phyloP scores from a whole-genome alignment of 2,888 invertebrate species.

The Zygogramma bicolorata region DNA sequence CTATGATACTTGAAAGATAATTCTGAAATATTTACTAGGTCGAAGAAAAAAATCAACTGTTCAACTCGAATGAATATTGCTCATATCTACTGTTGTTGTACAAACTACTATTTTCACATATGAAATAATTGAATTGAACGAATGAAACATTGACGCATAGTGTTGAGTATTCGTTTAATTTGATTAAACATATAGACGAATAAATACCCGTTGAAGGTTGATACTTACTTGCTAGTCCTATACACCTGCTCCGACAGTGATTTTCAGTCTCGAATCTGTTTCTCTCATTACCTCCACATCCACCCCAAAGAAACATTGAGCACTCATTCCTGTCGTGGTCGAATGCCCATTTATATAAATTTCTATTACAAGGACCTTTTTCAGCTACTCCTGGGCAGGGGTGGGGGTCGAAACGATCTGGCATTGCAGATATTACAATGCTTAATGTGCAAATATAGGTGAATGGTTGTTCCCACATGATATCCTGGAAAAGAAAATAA shows the following conservation, averaged over 20 bases:
- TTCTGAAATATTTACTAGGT: too few species aligned
- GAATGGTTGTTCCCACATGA: constrained; percentile 43
- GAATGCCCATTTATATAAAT: constrained; percentile 77
- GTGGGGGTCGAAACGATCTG: constrained; percentile 53
- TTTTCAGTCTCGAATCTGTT: constrained; percentile 77
- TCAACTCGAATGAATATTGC: too few species aligned
- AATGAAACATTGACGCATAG: too few species aligned
- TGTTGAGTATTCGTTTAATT: too few species aligned
- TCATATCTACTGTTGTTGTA: too few species aligned
- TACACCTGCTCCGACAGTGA: constrained; percentile 75
- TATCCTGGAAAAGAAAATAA: constrained; percentile 35
- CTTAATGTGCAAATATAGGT: constrained; percentile 32
- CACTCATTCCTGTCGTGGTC: constrained; percentile 72
- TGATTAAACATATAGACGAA: neutral
- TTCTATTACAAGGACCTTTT: constrained; percentile 69
- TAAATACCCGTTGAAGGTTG: neutral
- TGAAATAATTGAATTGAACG: too few species aligned
- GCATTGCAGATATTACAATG: constrained; percentile 41
- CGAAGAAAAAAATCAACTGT: too few species aligned
- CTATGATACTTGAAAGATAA: too few species aligned
- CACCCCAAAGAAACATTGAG: constrained; percentile 76
- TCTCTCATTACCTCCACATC: constrained; percentile 76
- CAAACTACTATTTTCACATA: too few species aligned
- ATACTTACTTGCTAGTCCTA: constrained; percentile 71
- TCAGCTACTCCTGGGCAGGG: constrained; percentile 67